Evolutionary conservation across 1,140 invertebrate species (phyloP), one percentile per base, ranked within the genome.

Genomic region (Vollenhovia emeryi): DNA sequence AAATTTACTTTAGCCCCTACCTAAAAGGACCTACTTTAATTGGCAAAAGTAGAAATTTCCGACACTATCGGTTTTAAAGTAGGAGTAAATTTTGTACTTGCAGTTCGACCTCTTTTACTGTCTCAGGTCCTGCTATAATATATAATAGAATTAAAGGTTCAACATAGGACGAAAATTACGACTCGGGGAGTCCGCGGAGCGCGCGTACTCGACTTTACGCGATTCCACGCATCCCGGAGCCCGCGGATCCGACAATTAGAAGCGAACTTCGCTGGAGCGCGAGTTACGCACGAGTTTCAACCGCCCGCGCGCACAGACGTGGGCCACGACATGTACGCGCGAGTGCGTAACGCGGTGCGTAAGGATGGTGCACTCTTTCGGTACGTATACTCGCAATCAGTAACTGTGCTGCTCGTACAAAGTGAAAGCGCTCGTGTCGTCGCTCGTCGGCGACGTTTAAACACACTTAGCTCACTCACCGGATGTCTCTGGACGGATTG

Each of bases 381-480:
- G 11, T 50, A 69, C 33, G 33, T 36, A 36, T 5, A 5, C 18
- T 83, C 73, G 62, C 62, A 43, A 43, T 66, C 5, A 43, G 52
- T 30, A 73, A 83, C 21, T 66, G 89, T 80, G 88, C 55, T 85
- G 86, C 84, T 90, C 62, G 79, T 78, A 86, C 86, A 87, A 82
- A 69, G 66, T 87, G 86, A 71, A 93, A 93, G 91, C 91, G 87
- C 78, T 82, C 89, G 87, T 87, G 90, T 91, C 83, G 80, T 86
- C 86, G 85, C 87, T 85, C 86, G 87, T 85, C 82, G 86, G 83
- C 86, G 73, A 89, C 79, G 71, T 88, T 89, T 89, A 89, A 86
- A 92, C 79, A 92, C 78, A 91, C 90, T 92, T 86, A 90, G 80
- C 91, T 88, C 83, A 94, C 93, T 94, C 93, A 94, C 93, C 93